A percentile compares a stretch with the other conserved stretches of the same genome.
Evolutionary conservation across 1,140 invertebrate genomes (phyloP).

Genomic region (Lethrus apterus): DNA sequence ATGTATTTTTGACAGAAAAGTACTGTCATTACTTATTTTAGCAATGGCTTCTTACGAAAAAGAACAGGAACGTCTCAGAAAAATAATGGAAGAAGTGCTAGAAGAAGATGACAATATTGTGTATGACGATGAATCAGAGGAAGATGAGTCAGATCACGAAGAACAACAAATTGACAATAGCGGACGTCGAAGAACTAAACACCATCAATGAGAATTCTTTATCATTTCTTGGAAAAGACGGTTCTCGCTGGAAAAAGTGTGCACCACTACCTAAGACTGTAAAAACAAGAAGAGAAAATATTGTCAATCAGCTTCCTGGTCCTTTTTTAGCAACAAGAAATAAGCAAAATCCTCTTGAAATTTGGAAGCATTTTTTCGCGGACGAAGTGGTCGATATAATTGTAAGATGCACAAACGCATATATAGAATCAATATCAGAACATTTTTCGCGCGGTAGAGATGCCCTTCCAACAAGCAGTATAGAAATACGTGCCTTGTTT

Average conservation of each 20-base stretch:
- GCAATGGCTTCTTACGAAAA: background rate
- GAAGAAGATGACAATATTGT: background rate
- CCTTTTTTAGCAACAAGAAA: background rate
- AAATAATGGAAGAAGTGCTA: constrained; percentile 1
- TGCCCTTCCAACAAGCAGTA: background rate
- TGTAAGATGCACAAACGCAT: constrained; percentile 1
- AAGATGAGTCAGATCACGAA: constrained; percentile 1
- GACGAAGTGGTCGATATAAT: background rate
- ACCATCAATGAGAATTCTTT: background rate
- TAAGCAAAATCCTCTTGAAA: background rate
- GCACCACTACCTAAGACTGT: background rate
- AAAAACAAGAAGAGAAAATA: background rate
- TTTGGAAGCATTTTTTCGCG: background rate
- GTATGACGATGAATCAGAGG: constrained; percentile 1
- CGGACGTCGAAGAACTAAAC: background rate
- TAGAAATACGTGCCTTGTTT: constrained; percentile 3
- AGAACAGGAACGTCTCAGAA: background rate
- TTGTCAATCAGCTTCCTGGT: background rate
- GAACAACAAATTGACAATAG: constrained; percentile 1
- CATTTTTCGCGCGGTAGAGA: constrained; percentile 1
- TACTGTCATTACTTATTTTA: constrained; percentile 1
- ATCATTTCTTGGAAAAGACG: background rate
- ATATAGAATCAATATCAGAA: background rate
- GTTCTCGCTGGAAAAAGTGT: background rate
- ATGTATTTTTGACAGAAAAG: background rate